A percentile compares a stretch with the other conserved stretches of the same genome.
Conservation (phyloP, 1,140 invertebrate species). For the Drosophila melanica region DNA sequence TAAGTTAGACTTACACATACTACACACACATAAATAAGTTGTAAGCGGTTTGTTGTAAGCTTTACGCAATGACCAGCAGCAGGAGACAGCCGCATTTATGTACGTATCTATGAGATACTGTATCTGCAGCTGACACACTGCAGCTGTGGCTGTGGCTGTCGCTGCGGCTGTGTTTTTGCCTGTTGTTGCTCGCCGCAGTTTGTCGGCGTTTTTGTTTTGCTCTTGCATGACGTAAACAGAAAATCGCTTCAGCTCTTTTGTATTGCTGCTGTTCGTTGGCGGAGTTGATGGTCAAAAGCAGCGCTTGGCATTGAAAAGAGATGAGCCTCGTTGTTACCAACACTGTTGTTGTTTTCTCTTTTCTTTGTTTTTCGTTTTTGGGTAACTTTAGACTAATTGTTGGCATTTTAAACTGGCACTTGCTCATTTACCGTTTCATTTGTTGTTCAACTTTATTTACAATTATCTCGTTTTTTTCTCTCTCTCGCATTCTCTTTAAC, state of each 20-base stretch:
- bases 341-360: slow-evolving; percentile 20
- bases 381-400: slow-evolving; percentile 34
- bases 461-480: slow-evolving; percentile 30
- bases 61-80: slow-evolving; percentile 67
- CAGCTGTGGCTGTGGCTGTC: slow-evolving; percentile 59
- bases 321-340: slow-evolving; percentile 49
- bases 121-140: slow-evolving; percentile 72
- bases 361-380: slow-evolving; percentile 10
- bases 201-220: slow-evolving; percentile 67
- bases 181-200: slow-evolving; percentile 44
- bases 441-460: slow-evolving; percentile 52
- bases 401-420: slow-evolving; percentile 19
- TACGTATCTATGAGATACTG: slow-evolving; percentile 65
- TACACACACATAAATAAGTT: slow-evolving; percentile 25
- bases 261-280: slow-evolving; percentile 21
- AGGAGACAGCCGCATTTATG: slow-evolving; percentile 48
- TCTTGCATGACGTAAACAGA: slow-evolving; percentile 79
- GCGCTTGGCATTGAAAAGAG: slow-evolving; percentile 73
- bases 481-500: slow-evolving; percentile 16
- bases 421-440: slow-evolving; percentile 43
- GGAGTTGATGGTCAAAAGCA: slow-evolving; percentile 58
- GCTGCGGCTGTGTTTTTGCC: slow-evolving; percentile 25
- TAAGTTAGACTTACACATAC: slow-evolving; percentile 12
- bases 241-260: slow-evolving; percentile 50
- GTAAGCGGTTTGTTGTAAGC: slow-evolving; percentile 36